A percentile compares a stretch with the other conserved stretches of the same genome.
Evolutionary conservation across 2,113 vertebrate genomes (phyloP).

Genomic region (Mastomys coucha): DNA sequence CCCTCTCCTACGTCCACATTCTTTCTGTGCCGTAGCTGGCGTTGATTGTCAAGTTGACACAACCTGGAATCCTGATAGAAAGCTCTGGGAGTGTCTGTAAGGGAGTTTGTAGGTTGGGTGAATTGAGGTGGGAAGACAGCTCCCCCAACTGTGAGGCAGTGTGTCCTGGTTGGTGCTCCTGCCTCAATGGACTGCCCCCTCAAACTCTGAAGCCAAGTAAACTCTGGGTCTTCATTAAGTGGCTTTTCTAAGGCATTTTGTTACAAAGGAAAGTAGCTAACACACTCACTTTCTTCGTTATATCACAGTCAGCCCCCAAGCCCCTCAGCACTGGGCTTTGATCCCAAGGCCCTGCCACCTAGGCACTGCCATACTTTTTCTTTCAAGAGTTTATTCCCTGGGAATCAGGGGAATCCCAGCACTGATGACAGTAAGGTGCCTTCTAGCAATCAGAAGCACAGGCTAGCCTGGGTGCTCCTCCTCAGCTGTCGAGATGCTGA

Average conservation of each 20-base stretch:
- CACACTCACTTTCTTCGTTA: not conserved
- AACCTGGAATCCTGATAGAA: not conserved
- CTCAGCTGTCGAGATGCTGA: not conserved
- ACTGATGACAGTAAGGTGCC: not conserved
- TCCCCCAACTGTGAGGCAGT: not conserved
- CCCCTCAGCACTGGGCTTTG: too few species aligned
- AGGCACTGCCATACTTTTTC: not conserved
- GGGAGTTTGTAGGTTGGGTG: not conserved
- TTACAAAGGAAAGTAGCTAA: not conserved
- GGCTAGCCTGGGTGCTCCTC: not conserved
- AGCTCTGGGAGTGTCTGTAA: not conserved
- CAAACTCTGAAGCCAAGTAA: not conserved
- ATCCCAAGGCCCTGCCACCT: not conserved
- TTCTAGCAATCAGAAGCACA: constrained; percentile 44
- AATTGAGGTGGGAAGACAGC: not conserved
- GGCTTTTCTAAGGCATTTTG: not conserved
- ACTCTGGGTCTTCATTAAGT: not conserved
- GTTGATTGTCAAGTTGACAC: not conserved
- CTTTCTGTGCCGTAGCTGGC: not conserved
- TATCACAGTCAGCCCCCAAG: not conserved
- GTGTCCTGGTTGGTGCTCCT: not conserved
- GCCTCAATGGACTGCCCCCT: not conserved
- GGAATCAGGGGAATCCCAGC: not conserved
- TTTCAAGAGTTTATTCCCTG: not conserved
- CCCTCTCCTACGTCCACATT: not conserved